phyloP scores from a whole-genome alignment of 1,140 invertebrate species.

The Pollicipes pollicipes region DNA sequence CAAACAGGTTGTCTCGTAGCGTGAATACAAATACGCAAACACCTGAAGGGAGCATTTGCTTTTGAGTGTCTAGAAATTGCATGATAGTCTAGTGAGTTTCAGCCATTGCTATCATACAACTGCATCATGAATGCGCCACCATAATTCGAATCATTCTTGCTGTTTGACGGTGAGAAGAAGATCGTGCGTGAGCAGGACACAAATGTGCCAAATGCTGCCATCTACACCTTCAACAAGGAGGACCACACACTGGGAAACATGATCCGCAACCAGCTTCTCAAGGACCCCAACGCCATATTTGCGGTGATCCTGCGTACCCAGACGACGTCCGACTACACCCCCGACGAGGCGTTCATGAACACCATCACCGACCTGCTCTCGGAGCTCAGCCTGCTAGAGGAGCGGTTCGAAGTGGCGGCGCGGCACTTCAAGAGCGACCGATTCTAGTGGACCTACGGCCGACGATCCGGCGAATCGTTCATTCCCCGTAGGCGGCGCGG shows the following conservation, averaged over 20 bases:
- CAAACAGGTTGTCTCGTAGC: too few species aligned
- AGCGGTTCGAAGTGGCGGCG: slow-evolving; percentile 64
- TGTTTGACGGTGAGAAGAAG: slow-evolving; percentile 98
- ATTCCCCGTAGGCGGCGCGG: too few species aligned
- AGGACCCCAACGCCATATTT: slow-evolving; percentile 96
- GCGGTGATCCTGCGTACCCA: slow-evolving; percentile 94
- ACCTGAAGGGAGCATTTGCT: too few species aligned
- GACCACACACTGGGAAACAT: slow-evolving; percentile 98
- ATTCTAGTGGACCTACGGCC: too few species aligned
- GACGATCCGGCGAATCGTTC: too few species aligned
- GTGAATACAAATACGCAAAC: too few species aligned
- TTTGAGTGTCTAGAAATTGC: too few species aligned
- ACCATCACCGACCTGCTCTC: slow-evolving; percentile 95
- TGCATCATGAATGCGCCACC: slow-evolving; percentile 94
- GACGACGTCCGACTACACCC: slow-evolving; percentile 91
- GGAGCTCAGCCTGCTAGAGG: slow-evolving; percentile 90
- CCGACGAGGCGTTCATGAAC: slow-evolving; percentile 92
- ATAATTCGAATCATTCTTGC: slow-evolving; percentile 92
- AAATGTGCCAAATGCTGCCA: slow-evolving; percentile 94
- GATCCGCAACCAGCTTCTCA: slow-evolving; percentile 83
- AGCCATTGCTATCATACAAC: too few species aligned
- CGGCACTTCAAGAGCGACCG: slow-evolving; percentile 12
- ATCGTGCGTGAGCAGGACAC: slow-evolving; percentile 95
- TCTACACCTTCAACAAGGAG: slow-evolving; percentile 99
- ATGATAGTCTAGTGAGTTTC: too few species aligned